These are phyloP conservation scores for Raja brachyura DNA, from an alignment of 2,113 vertebrate genomes.

Conservation along the genomic window DNA sequence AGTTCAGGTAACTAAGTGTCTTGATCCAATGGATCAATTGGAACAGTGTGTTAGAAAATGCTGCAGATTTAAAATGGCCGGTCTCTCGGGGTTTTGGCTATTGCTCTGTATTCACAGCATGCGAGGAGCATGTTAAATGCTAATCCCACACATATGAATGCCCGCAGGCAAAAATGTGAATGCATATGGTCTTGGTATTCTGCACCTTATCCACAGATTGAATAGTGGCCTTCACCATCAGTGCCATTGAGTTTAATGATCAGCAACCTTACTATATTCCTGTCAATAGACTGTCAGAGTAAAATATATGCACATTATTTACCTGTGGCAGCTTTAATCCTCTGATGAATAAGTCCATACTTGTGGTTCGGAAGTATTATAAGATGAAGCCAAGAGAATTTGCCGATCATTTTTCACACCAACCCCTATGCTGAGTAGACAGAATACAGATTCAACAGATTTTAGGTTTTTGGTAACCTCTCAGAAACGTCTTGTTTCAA, in stretches of 20 bases:
- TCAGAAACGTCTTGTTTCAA: background rate
- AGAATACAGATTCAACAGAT: background rate
- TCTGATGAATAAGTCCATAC: background rate
- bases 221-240: background rate
- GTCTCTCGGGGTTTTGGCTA: background rate
- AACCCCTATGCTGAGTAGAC: background rate
- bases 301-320: background rate
- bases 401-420: background rate
- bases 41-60: background rate
- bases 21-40: background rate
- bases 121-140: background rate
- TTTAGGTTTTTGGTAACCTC: background rate
- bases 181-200: background rate
- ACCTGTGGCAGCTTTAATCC: no score
- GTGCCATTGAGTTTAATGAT: background rate
- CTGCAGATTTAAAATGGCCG: background rate
- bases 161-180: background rate
- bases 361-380: background rate
- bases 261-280: conserved; percentile 20
- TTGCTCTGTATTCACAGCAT: background rate
- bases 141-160: background rate
- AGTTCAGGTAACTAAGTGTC: background rate
- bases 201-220: background rate
- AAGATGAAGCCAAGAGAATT: background rate
- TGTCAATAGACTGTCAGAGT: background rate